These are phyloP conservation scores for Epinotia brunnichana DNA, from an alignment of 2,888 invertebrate species.

Conservation along the genomic window DNA sequence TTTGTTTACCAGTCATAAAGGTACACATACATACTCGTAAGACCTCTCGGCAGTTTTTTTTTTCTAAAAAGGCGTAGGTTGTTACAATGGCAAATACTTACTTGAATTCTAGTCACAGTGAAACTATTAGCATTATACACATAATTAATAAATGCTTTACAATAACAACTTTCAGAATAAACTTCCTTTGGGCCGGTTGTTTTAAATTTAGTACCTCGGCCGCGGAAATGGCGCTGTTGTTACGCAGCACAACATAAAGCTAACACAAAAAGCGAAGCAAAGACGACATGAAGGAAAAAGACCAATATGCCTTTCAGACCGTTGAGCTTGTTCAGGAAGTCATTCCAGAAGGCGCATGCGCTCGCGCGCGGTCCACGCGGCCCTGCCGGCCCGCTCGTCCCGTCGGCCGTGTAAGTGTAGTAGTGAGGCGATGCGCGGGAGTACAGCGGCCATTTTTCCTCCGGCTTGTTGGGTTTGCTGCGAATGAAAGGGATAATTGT, in stretches of 20 bases:
- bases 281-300: slow-evolving; percentile 39
- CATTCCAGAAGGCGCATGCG: slow-evolving; percentile 98
- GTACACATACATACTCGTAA: no score
- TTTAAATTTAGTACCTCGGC: no score
- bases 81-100: no score
- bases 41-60: no score
- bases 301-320: slow-evolving; percentile 75
- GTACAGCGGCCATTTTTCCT: slow-evolving; percentile 94
- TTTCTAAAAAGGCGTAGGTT: no score
- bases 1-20: neutral
- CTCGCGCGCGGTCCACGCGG: slow-evolving; percentile 90
- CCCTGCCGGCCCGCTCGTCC: slow-evolving; percentile 85
- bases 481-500: slow-evolving; percentile 48
- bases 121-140: no score
- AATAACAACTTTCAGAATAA: no score
- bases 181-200: no score
- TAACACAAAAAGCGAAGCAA: slow-evolving; percentile 28
- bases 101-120: no score
- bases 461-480: slow-evolving; percentile 86
- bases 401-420: slow-evolving; percentile 94
- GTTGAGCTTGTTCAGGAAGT: slow-evolving; percentile 94
- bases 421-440: slow-evolving; percentile 93
- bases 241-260: neutral
- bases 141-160: no score
- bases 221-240: neutral